Evolutionary conservation across 1,140 invertebrate genomes (phyloP), one percentile per base, ranked within the genome.

Genomic region (Cryptotermes secundus): DNA sequence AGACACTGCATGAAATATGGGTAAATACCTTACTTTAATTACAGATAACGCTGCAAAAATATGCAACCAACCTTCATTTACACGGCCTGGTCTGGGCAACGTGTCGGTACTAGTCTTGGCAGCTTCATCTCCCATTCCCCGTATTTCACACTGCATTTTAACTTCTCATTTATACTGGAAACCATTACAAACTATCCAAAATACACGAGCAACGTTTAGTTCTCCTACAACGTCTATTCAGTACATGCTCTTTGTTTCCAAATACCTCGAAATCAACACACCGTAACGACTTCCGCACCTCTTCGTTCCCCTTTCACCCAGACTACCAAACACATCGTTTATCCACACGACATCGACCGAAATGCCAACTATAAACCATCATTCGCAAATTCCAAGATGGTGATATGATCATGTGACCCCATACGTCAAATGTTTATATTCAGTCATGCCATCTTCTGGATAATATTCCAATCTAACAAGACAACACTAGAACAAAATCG

Each of bases 121-220:
- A 10, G 38, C 84, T 82, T 84, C 84, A 31, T 84, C 84, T 59
- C 79, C 42, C 84, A 84, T 82, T 35, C 84, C 84, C 22, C 84
- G 84, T 31, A 84, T 84, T 84, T 84, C 84, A 82, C 84, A 84
- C 53, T 84, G 84, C 84, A 84, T 84, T 79, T 42, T 84, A 82
- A 53, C 38, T 31, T 49, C n/a, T 49, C 38, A 49, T 26, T 4
- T 49, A 45, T 12, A 36, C 38, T 53, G 4, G 38, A 49, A 82
- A 49, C 31, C n/a, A 82, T 82, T 34, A 34, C 38, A 82, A 49
- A 45, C 6, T 14, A n/a, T n/a, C n/a, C 59, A 26, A 3, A 65
- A 26, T n/a, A 2, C 12, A n/a, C 24, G 6, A n/a, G 24, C 24
- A n/a, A n/a, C n/a, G 6, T n/a, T n/a, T 65, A 14, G 26, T 65